Evolutionary conservation across 2,113 vertebrate genomes (phyloP).

Genomic region (Eonycteris spelaea): DNA sequence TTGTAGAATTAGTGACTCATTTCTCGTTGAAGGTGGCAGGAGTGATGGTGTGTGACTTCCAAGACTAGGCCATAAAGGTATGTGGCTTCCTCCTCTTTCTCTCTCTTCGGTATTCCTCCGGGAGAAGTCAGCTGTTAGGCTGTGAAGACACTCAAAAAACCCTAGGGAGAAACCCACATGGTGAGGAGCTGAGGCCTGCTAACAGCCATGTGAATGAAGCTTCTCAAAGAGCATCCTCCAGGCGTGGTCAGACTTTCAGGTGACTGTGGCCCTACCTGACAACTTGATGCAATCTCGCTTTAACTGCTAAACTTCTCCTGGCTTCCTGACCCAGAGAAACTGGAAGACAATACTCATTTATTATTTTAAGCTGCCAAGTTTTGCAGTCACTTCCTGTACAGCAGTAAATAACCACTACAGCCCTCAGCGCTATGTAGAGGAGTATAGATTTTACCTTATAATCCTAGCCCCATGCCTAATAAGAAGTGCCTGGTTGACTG

Average conservation of each 20-base stretch:
- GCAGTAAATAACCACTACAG: not conserved
- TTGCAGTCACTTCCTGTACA: not conserved
- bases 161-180: not conserved
- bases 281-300: not conserved
- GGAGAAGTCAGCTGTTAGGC: not conserved
- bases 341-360: not conserved
- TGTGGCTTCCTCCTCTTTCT: not conserved
- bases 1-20: not conserved
- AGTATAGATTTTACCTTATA: not conserved
- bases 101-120: not conserved
- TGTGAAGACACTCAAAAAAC: not conserved
- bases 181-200: not conserved
- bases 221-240: not conserved
- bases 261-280: not conserved
- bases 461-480: not conserved
- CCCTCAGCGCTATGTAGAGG: not conserved
- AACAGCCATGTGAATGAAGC: too few relatives aligned
- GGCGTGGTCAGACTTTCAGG: not conserved
- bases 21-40: not conserved
- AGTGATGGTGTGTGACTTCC: not conserved
- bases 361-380: not conserved
- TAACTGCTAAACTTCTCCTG: not conserved
- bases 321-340: not conserved
- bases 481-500: not conserved
- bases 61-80: not conserved